Base-by-base conservation (phyloP, 1,140 invertebrate species). In the Neuroterus valhalla region DNA sequence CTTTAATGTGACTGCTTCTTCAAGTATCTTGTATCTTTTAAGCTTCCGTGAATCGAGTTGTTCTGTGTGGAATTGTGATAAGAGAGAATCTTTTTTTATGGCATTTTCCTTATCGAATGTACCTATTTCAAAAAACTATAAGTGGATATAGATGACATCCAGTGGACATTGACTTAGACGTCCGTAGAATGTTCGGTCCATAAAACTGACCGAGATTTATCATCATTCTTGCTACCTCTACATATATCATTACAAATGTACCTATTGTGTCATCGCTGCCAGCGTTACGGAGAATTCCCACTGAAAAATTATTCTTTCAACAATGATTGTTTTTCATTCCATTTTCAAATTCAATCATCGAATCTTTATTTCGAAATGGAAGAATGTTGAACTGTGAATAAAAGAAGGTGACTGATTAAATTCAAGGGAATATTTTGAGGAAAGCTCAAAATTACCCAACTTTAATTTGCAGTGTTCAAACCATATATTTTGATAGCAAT, bases 191-290 rank as follows among this genome's bases (percentile, higher is more conserved):
- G 31, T 62, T 38, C n/a, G 55, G 55, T 62, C 14, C 26, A 62
- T 62, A 31, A 38, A 38, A 38, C 31, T 62, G 23, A 62, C 31
- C 55, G 31, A 31, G 15, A 55, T 62, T 23, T 14, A 62, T 12
- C 14, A 12, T 62, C 55, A 31, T 26, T 62, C 55, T 62, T 62
- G 55, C 55, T 62, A 62, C 55, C 55, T 62, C 55, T 62, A 26
- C n/a, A 62, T 62, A 26, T 38, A 62, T 62, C 55, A 62, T 62
- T 38, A 62, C 55, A 62, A 15, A 31, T 62, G 55, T 62, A 62
- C 55, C 55, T 62, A 52, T 11, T 52, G 12, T 52, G 50, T 21
- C 50, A 62, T 31, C 55, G 55, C 55, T 62, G 31, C 26, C 31
- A 62, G 55, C 55, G 55, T 62, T 62, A 62, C 55, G 55, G 31